Evolutionary conservation across 2,888 invertebrate species (phyloP).

Genomic region (Ectemnius lituratus): DNA sequence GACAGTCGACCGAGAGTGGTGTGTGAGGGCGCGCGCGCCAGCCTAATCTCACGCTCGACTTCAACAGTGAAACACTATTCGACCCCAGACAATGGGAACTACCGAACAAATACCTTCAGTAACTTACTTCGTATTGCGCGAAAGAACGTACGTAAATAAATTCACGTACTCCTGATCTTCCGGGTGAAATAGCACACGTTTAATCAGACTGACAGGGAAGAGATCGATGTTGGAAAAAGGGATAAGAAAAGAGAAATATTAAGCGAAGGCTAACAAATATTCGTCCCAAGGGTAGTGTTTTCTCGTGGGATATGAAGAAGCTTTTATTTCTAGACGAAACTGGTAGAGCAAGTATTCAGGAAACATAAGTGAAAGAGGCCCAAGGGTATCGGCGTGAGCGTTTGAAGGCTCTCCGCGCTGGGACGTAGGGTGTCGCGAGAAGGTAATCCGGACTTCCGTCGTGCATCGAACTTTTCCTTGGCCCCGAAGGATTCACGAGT

Average conservation of each 20-base stretch:
- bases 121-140: slow-evolving; percentile 15
- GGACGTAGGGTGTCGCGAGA: too few relatives aligned
- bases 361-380: too few relatives aligned
- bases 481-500: slow-evolving; percentile 45
- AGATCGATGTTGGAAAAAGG: too few relatives aligned
- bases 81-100: background rate
- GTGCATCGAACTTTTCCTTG: slow-evolving; percentile 21
- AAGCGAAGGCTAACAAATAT: too few relatives aligned
- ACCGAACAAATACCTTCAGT: background rate
- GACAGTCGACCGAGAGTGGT: slow-evolving; percentile 2
- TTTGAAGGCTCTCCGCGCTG: too few relatives aligned
- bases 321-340: too few relatives aligned
- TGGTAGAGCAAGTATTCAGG: too few relatives aligned
- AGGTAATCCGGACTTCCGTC: slow-evolving; percentile 10
- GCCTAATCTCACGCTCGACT: slow-evolving; percentile 17
- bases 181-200: background rate
- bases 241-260: too few relatives aligned
- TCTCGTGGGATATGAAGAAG: too few relatives aligned
- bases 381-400: too few relatives aligned
- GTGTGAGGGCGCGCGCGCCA: background rate
- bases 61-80: slow-evolving; percentile 5
- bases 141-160: slow-evolving; percentile 20
- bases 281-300: too few relatives aligned
- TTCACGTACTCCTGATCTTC: background rate
- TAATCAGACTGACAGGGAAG: background rate